Evolutionary conservation across 2,797 vertebrate species (phyloP), one percentile per base, ranked within the genome.

Genomic region (Schizothorax lantsangensis): DNA sequence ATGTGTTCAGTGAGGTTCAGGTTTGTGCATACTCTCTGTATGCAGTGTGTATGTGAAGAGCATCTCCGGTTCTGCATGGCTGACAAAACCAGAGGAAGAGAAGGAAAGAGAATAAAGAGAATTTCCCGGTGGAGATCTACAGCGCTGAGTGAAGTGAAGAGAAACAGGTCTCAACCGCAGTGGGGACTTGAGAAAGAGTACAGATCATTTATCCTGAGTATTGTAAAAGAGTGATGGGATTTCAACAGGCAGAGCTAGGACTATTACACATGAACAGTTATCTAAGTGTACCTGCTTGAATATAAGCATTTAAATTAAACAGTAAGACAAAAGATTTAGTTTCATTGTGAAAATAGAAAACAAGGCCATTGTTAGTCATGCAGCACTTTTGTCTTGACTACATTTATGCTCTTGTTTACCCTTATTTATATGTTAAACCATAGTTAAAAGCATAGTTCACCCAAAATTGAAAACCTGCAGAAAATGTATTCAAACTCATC

Each of bases 41-140:
- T 43, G 77, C 40, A 62, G 23, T 43, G 77, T 11, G 57, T 26
- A 79, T 79, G 81, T 68, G 49, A 84, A 82, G 57, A 83, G 77
- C 88, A 81, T 83, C 86, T 71, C 83, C 21, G 21, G 85, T 81
- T 90, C 45, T 79, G 84, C 84, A 68, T 62, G 43, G 23, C 12
- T 83, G 59, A 59, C 14, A 80, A 83, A 38, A 36, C 14, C 75
- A 57, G 52, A 57, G 52, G 33, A 57, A 40, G 52, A 62, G 83
- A 83, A 85, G 71, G 49, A 83, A 49, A 77, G 47, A 45, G 15
- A 82, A 36, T 59, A 87, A 40, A 86, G 83, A 54, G 12, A 85
- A 85, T 78, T 81, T 69, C 78, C 81, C 43, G 26, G 43, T 33
- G 40, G 83, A 75, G 57, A 74, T 40, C 52, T 77, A 33, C 47